Base-by-base conservation (phyloP, 2,888 invertebrate species). In the Drosophila differens region DNA sequence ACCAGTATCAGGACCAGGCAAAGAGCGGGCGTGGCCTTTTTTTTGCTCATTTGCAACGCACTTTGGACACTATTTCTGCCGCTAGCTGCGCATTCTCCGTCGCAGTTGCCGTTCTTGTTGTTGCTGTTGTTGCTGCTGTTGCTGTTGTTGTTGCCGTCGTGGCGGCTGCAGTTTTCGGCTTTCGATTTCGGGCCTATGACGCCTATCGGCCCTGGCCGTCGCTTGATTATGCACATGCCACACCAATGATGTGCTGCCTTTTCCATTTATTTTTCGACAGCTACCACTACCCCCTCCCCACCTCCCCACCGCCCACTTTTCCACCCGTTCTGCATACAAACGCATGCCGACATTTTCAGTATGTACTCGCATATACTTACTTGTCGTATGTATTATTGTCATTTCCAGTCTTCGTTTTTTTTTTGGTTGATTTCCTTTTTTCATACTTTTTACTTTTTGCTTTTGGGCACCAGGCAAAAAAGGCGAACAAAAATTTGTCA, bases 11-110 rank as follows among this genome's bases (percentile, higher is more conserved):
- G 35, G 35, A 14, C 35, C 47, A 19, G 37, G 61, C 81, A 81
- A 60, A 52, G 74, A 81, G 81, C 92, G 82, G 92, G 91, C 91
- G 91, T 91, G 92, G 92, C 91, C 92, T 92, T 91, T 91, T 74
- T 91, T 91, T 92, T 84, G 76, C 90, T 84, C 88, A 91, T 91
- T 91, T 88, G 76, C 82, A 74, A 91, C 91, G 88, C 92, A 91
- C 92, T 91, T 91, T 92, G 79, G 79, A 78, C 86, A 75, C 82
- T 82, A 72, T 73, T 79, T 68, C 70, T 51, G 70, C 33, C 60
- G 82, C 68, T 69, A 59, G 64, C 82, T 73, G 79, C 88, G 82
- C 85, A 87, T 74, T 82, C 82, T 64, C 73, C 37, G 51, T 39
- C 63, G 53, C 67, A 41, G 30, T 52, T 30, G 51, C 55, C 30